phyloP scores from a whole-genome alignment of 1,140 invertebrate species.

The Aradophagus sp. region DNA sequence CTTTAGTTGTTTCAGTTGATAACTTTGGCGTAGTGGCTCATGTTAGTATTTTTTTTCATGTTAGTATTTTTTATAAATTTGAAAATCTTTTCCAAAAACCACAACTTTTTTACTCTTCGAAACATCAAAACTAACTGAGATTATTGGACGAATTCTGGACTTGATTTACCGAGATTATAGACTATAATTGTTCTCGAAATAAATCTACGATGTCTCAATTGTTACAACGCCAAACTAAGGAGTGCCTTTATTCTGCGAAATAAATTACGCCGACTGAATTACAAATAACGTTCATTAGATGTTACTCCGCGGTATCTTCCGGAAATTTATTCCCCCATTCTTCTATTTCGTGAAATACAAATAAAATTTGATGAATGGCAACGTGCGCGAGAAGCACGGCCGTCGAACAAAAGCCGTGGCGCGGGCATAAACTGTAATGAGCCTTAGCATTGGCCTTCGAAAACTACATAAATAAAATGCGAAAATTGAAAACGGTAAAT shows the following conservation, averaged over 20 bases:
- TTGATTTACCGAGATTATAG: too few species aligned
- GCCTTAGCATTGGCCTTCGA: slow-evolving; percentile 42
- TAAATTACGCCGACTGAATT: slow-evolving; percentile 7
- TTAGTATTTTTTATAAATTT: too few species aligned
- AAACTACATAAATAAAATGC: slow-evolving; percentile 38
- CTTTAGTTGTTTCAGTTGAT: too few species aligned
- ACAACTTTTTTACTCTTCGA: too few species aligned
- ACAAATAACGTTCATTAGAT: slow-evolving; percentile 17
- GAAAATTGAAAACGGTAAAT: slow-evolving; percentile 44
- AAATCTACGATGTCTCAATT: slow-evolving; percentile 5
- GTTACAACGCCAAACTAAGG: neutral
- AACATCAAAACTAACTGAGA: too few species aligned
- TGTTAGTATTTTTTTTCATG: too few species aligned
- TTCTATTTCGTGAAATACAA: slow-evolving; percentile 18
- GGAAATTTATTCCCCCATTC: slow-evolving; percentile 17
- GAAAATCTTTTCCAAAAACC: too few species aligned
- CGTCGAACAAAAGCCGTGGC: slow-evolving; percentile 33
- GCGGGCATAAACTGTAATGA: slow-evolving; percentile 41
- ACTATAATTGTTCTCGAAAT: too few species aligned
- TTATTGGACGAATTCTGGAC: too few species aligned
- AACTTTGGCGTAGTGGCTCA: too few species aligned
- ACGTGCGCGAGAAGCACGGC: slow-evolving; percentile 7
- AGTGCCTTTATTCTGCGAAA: neutral
- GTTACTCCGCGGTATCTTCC: slow-evolving; percentile 4
- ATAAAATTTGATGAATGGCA: slow-evolving; percentile 39